Conservation (phyloP, 2,113 vertebrate species). For the Anolis carolinensis region DNA sequence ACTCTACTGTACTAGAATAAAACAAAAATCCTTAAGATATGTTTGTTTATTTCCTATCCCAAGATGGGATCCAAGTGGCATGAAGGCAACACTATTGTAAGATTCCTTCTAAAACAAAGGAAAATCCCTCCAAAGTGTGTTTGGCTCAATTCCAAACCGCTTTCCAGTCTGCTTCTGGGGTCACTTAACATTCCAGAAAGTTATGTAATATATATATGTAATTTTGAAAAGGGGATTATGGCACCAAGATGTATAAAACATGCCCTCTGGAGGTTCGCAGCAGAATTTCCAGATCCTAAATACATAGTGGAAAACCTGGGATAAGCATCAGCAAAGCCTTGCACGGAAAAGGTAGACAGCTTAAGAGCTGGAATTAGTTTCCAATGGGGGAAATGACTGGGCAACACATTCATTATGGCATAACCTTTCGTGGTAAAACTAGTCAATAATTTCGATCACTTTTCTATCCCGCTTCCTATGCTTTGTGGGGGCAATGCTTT, state of each 20-base stretch:
- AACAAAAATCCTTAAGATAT: no score
- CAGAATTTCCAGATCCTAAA: not conserved
- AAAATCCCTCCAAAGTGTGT: constrained; percentile 9
- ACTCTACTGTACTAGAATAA: no score
- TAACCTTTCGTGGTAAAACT: no score
- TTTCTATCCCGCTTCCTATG: no score
- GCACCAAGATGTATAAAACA: constrained; percentile 42
- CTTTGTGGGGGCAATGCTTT: no score
- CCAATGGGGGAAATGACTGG: not conserved
- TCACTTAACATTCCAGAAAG: not conserved
- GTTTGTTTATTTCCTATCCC: not conserved
- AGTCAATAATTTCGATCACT: no score
- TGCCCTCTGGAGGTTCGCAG: constrained; percentile 73
- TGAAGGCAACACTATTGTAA: not conserved
- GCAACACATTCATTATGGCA: no score
- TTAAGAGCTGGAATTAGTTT: no score
- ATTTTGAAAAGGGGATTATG: not conserved
- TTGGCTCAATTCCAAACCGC: not conserved
- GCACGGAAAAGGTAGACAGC: not conserved
- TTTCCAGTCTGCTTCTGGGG: not conserved
- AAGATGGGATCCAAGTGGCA: not conserved
- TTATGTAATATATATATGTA: constrained; percentile 39
- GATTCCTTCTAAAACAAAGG: constrained; percentile 20
- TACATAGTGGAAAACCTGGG: no score
- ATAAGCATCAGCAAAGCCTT: not conserved